phyloP scores from a whole-genome alignment of 2,888 invertebrate species.

The Phortica magna region DNA sequence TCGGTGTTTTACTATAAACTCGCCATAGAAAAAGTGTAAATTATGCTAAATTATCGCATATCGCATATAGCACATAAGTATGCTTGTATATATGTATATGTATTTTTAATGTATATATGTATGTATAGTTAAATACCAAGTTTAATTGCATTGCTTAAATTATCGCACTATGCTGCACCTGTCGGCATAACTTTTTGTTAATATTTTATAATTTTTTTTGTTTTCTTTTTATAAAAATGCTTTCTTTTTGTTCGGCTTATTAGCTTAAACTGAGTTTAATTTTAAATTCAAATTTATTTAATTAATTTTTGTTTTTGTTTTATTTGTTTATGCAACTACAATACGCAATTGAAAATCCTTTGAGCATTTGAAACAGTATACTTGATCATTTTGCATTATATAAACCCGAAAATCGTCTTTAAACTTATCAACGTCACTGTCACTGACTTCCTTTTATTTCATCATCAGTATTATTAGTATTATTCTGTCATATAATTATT shows the following conservation, averaged over 20 bases:
- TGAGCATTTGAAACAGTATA: conserved; percentile 32
- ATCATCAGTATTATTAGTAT: neutral
- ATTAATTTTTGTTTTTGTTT: neutral
- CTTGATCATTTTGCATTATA: conserved; percentile 12
- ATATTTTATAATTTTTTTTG: neutral
- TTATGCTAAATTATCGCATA: conserved; percentile 65
- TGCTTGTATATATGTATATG: conserved; percentile 4
- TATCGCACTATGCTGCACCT: neutral
- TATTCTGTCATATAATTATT: neutral
- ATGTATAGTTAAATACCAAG: conserved; percentile 20
- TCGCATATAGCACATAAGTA: conserved; percentile 39
- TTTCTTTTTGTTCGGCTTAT: neutral
- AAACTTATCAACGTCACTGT: neutral
- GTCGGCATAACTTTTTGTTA: neutral
- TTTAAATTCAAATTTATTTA: conserved; percentile 9
- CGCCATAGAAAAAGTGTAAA: conserved; percentile 71
- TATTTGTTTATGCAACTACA: conserved; percentile 6
- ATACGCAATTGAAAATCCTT: conserved; percentile 30
- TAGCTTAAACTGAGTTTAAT: neutral
- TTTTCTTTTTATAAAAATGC: conserved; percentile 21
- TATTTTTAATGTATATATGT: conserved; percentile 9
- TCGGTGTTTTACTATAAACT: conserved; percentile 63
- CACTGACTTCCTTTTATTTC: neutral
- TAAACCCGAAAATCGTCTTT: neutral
- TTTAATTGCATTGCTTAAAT: conserved; percentile 10